Evolutionary conservation across 92 coral and sea anemone species (phyloP).

Genomic region (Phenganax subtilis): DNA sequence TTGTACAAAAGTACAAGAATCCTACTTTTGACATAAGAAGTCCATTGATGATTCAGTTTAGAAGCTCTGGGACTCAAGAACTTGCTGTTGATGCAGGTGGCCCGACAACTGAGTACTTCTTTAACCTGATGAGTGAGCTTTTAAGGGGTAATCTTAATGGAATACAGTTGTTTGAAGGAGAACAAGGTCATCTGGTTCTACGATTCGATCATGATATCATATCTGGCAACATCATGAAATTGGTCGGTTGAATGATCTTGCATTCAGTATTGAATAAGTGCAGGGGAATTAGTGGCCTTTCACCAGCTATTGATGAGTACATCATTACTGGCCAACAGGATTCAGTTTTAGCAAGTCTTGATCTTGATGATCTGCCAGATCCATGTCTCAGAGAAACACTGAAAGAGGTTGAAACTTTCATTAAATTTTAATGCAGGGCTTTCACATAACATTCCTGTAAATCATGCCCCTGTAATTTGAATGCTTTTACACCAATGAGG

Average conservation of each 20-base stretch:
- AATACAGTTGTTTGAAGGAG: slow-evolving; percentile 47
- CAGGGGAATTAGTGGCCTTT: slow-evolving; percentile 38
- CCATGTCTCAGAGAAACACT: slow-evolving; percentile 41
- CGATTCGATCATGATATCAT: slow-evolving; percentile 42
- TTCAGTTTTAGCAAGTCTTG: slow-evolving; percentile 36
- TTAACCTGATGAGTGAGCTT: slow-evolving; percentile 34
- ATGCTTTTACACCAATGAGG: background rate
- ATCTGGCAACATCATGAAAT: slow-evolving; percentile 36
- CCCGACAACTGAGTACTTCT: slow-evolving; percentile 37
- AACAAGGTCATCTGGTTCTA: slow-evolving; percentile 43
- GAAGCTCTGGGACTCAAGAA: slow-evolving; percentile 21
- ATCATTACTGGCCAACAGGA: slow-evolving; percentile 39
- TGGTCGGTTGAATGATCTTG: slow-evolving; percentile 44
- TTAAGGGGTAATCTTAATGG: slow-evolving; percentile 10
- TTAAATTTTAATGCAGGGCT: background rate
- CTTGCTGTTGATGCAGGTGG: slow-evolving; percentile 54
- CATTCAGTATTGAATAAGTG: slow-evolving; percentile 47
- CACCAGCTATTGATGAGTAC: slow-evolving; percentile 41
- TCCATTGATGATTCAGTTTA: slow-evolving; percentile 35
- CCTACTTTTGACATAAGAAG: slow-evolving; percentile 37
- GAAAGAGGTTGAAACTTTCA: background rate
- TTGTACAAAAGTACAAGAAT: slow-evolving; percentile 43
- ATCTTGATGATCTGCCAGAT: slow-evolving; percentile 41
- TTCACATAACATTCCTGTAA: background rate
- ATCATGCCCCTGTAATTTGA: background rate